Evolutionary conservation across 2,888 invertebrate species (phyloP).

Genomic region (Chesias legatella): DNA sequence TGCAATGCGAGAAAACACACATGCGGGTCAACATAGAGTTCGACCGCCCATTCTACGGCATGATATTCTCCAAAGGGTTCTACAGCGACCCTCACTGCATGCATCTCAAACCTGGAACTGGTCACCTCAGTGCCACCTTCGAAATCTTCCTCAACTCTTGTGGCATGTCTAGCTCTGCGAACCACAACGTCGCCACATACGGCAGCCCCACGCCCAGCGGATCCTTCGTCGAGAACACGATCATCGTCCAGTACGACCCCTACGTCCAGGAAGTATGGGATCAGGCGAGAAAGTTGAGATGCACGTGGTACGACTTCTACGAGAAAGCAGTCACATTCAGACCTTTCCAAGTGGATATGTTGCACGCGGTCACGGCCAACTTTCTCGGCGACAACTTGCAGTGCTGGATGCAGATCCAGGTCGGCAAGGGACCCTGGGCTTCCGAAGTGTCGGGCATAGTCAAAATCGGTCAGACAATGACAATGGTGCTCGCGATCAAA

Average conservation of each 20-base stretch:
- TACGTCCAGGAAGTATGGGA: slow-evolving; percentile 98
- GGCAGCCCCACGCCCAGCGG: slow-evolving; percentile 95
- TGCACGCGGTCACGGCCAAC: slow-evolving; percentile 96
- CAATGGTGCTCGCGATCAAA: slow-evolving; percentile 97
- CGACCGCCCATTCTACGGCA: slow-evolving; percentile 96
- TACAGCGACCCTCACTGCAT: slow-evolving; percentile 95
- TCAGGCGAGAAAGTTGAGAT: slow-evolving; percentile 93
- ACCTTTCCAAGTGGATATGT: slow-evolving; percentile 97
- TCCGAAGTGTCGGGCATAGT: slow-evolving; percentile 97
- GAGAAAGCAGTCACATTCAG: slow-evolving; percentile 97
- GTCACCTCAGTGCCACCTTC: slow-evolving; percentile 94
- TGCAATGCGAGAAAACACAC: slow-evolving; percentile 97
- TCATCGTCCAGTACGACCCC: slow-evolving; percentile 96
- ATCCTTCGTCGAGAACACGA: slow-evolving; percentile 96
- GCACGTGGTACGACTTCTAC: slow-evolving; percentile 98
- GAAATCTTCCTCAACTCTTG: slow-evolving; percentile 96
- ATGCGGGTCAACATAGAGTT: slow-evolving; percentile 98
- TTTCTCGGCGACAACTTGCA: slow-evolving; percentile 97
- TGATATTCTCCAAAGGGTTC: slow-evolving; percentile 97
- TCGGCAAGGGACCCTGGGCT: slow-evolving; percentile 98
- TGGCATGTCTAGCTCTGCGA: slow-evolving; percentile 96
- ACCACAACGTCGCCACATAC: slow-evolving; percentile 90
- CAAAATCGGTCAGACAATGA: slow-evolving; percentile 98
- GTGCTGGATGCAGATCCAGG: slow-evolving; percentile 99
- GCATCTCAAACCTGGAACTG: slow-evolving; percentile 94